Base-by-base conservation (phyloP, 2,888 invertebrate species). In the Nineta flava region DNA sequence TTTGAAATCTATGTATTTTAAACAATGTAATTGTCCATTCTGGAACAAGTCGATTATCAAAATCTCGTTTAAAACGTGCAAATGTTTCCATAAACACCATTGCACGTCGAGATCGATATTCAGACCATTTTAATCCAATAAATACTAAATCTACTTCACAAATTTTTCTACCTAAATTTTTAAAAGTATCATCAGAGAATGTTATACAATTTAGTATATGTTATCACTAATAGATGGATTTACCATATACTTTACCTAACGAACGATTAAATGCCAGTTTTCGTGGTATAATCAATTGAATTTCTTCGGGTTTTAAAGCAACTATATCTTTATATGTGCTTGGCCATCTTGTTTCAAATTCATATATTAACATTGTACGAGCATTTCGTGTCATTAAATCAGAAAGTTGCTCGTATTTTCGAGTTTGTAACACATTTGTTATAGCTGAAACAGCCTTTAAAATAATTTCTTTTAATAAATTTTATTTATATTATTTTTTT, bases 1-100 rank as follows among this genome's bases (percentile, higher is more conserved):
- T 45, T 34, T 38, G 26, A 49, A 49, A 45, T 35, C 31, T 32
- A 15, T 21, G 26, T 19, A 49, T 17, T 49, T 38, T 49, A 34
- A 49, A 49, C 34, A 32, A 19, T 19, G 44, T 35, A 12, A 49
- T 38, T 15, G 49, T 49, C 49, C 49, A 49, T 44, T 49, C 49
- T 15, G 49, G 44, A 15, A 48, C 31, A 9, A 45, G 15, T 13
- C 31, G 42, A 2, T 15, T n/a, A 26, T 17, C 16, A 16, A 49
- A 49, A 21, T 49, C 45, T 9, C 49, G 34, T 15, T 49, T 32
- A 15, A 49, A 49, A 3, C 45, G n/a, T 17, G 45, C 49, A 34
- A 49, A 49, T 15, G 38, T 21, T 49, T 49, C 49, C 10, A 49
- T 21, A 19, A 49, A 45, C 10, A 49, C 45, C 26, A 49, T 34